Conservation (phyloP, 2,888 invertebrate genomes). For the Macrosiphum euphorbiae region DNA sequence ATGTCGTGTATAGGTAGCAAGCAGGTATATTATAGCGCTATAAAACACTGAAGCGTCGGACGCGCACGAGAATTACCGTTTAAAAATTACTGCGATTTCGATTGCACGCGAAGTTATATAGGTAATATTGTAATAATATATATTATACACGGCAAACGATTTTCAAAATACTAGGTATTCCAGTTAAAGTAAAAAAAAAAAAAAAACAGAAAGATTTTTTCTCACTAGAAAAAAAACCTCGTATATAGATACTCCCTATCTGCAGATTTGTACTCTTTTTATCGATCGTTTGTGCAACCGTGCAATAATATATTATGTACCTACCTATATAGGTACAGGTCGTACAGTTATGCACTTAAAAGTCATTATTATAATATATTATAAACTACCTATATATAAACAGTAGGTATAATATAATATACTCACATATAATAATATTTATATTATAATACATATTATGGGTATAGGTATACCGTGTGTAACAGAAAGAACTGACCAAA, state of each 20-base stretch:
- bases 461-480: no score
- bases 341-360: not conserved
- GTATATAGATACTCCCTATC: not conserved
- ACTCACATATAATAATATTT: no score
- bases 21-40: not conserved
- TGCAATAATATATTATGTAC: not conserved
- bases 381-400: not conserved
- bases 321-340: not conserved
- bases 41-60: not conserved
- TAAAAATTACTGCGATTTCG: not conserved
- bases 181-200: not conserved
- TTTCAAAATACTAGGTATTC: not conserved
- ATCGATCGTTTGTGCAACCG: no score
- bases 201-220: not conserved
- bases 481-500: no score
- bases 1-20: not conserved
- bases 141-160: not conserved
- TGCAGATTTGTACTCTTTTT: not conserved
- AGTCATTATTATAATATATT: not conserved
- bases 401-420: no score
- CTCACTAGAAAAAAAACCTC: not conserved
- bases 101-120: not conserved
- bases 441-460: no score
- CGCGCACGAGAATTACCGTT: conserved; percentile 8
- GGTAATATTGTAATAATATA: not conserved